phyloP scores from a whole-genome alignment of 2,888 invertebrate species.

The Plebejus anna region DNA sequence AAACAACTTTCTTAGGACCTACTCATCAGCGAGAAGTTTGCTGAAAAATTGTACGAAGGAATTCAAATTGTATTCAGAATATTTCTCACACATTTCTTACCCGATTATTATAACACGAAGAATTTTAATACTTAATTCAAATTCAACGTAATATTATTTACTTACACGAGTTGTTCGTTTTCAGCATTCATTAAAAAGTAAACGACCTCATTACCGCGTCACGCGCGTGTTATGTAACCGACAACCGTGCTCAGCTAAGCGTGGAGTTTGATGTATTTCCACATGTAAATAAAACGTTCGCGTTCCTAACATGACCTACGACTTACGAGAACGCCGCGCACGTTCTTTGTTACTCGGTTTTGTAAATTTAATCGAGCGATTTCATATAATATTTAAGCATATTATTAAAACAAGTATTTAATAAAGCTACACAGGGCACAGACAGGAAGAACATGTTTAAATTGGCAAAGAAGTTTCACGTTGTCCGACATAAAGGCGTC shows the following conservation, averaged over 20 bases:
- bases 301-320: slow-evolving; percentile 4
- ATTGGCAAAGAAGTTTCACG: too few species aligned
- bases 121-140: background rate
- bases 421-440: too few species aligned
- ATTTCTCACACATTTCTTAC: background rate
- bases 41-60: too few species aligned
- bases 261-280: background rate
- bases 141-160: background rate
- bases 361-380: background rate
- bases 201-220: background rate
- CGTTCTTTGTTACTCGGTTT: background rate
- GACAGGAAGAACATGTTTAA: too few species aligned
- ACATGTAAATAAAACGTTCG: background rate
- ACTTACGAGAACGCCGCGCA: background rate
- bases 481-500: too few species aligned
- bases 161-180: background rate
- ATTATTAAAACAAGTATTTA: too few species aligned
- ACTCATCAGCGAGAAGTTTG: too few species aligned
- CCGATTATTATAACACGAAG: too few species aligned
- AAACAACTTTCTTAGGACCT: too few species aligned
- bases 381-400: background rate
- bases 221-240: background rate
- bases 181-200: background rate
- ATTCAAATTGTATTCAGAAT: background rate
- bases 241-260: background rate